Evolutionary conservation across 2,888 invertebrate genomes (phyloP).

Genomic region (Penaeus monodon): DNA sequence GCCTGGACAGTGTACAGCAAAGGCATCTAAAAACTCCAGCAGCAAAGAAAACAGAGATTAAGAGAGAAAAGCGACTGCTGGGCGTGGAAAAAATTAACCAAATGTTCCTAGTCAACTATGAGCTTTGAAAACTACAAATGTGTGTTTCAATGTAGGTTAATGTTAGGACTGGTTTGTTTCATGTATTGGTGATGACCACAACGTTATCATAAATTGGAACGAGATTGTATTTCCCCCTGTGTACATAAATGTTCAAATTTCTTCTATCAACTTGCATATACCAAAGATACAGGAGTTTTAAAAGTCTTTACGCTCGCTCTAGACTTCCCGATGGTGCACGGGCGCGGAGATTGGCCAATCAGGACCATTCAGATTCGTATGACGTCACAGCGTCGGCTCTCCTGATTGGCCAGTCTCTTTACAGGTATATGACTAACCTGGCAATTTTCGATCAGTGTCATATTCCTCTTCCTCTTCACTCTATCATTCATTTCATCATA

Average conservation of each 20-base stretch:
- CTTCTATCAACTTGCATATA: slow-evolving; percentile 30
- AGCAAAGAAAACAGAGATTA: neutral
- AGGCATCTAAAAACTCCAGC: neutral
- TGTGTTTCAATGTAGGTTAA: slow-evolving; percentile 45
- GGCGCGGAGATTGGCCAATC: too few species aligned
- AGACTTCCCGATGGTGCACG: neutral
- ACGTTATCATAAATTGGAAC: slow-evolving; percentile 13
- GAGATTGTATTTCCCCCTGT: slow-evolving; percentile 1
- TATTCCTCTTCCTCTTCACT: too few species aligned
- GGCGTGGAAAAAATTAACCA: slow-evolving; percentile 10
- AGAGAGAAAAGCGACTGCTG: neutral
- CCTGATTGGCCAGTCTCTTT: too few species aligned
- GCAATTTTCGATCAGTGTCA: too few species aligned
- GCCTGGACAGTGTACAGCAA: too few species aligned
- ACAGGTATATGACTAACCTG: too few species aligned
- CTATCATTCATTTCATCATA: too few species aligned
- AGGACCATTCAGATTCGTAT: too few species aligned
- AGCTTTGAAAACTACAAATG: slow-evolving; percentile 58
- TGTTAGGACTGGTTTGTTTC: slow-evolving; percentile 26
- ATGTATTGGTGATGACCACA: slow-evolving; percentile 15
- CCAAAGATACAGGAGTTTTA: slow-evolving; percentile 32
- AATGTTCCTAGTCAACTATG: slow-evolving; percentile 60
- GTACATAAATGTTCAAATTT: neutral
- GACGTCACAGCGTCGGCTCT: too few species aligned
- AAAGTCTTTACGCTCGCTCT: neutral